phyloP scores from a whole-genome alignment of 1,140 invertebrate species.

The Berghia stephanieae region DNA sequence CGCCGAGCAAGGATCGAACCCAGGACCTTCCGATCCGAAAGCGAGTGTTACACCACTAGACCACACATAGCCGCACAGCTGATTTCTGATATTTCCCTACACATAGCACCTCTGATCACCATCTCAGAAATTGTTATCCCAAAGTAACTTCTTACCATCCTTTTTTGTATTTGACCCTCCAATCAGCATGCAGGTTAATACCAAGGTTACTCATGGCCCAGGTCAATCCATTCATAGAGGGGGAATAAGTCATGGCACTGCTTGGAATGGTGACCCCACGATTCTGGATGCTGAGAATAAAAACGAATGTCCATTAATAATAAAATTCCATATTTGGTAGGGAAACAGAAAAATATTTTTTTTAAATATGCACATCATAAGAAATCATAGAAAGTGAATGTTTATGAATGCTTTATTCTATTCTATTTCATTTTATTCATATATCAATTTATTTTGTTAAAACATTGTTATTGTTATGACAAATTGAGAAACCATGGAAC shows the following conservation, averaged over 20 bases:
- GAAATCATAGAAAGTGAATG: too few species aligned
- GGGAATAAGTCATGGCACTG: slow-evolving; percentile 2
- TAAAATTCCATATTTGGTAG: not conserved
- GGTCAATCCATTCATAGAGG: slow-evolving; percentile 3
- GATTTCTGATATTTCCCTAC: too few species aligned
- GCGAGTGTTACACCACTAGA: too few species aligned
- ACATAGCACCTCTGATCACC: too few species aligned
- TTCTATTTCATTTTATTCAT: not conserved
- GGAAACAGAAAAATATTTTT: not conserved
- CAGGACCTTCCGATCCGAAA: too few species aligned
- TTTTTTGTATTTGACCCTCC: slow-evolving; percentile 25
- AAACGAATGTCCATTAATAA: not conserved
- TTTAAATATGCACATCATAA: too few species aligned
- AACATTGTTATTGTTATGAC: not conserved
- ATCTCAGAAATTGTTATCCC: too few species aligned
- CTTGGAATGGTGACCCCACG: not conserved
- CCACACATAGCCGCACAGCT: too few species aligned
- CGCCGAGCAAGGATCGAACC: too few species aligned
- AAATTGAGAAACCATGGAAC: too few species aligned
- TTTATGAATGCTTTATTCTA: too few species aligned
- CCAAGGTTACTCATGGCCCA: slow-evolving; percentile 16
- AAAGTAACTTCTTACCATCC: slow-evolving; percentile 24
- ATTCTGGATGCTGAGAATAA: slow-evolving; percentile 13
- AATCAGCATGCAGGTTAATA: slow-evolving; percentile 24
- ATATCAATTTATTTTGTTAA: not conserved